These are phyloP conservation scores for Cathartes aura DNA, from an alignment of 2,113 vertebrate genomes.

Conservation along the genomic window DNA sequence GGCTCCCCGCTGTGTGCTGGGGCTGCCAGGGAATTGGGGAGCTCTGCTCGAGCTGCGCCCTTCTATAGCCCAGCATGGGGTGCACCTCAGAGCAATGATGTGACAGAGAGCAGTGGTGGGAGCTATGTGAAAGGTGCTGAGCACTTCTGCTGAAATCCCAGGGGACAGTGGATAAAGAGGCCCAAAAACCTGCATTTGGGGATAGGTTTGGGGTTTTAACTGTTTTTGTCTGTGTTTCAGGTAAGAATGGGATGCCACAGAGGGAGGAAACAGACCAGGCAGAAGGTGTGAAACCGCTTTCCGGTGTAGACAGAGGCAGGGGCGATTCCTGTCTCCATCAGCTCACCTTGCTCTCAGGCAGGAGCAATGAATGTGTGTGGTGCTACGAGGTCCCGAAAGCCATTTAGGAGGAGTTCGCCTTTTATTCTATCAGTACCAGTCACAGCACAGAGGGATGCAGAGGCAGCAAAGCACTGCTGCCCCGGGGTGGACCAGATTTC, in stretches of 20 bases:
- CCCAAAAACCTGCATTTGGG: background rate
- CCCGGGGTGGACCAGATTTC: background rate
- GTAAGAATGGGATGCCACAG: background rate
- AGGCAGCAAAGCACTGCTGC: background rate
- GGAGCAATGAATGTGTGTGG: background rate
- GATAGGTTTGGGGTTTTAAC: background rate
- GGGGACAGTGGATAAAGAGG: background rate
- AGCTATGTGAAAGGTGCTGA: background rate
- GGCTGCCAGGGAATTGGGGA: background rate
- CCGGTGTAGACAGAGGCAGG: background rate
- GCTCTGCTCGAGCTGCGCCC: background rate
- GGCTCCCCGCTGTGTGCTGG: background rate
- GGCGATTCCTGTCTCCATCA: background rate
- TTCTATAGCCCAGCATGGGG: background rate
- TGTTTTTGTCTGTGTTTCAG: background rate
- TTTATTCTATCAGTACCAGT: background rate
- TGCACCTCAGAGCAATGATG: background rate
- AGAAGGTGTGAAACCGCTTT: background rate
- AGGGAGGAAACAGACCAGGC: background rate
- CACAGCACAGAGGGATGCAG: background rate
- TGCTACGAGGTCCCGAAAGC: background rate
- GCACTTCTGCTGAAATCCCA: background rate
- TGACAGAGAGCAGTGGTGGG: background rate
- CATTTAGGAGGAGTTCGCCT: background rate
- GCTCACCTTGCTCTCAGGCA: background rate